A percentile compares a stretch with the other conserved stretches of the same genome.
These are phyloP conservation scores for Peromyscus polionotus DNA, from an alignment of 2,113 vertebrate species.

Conservation along the genomic window DNA sequence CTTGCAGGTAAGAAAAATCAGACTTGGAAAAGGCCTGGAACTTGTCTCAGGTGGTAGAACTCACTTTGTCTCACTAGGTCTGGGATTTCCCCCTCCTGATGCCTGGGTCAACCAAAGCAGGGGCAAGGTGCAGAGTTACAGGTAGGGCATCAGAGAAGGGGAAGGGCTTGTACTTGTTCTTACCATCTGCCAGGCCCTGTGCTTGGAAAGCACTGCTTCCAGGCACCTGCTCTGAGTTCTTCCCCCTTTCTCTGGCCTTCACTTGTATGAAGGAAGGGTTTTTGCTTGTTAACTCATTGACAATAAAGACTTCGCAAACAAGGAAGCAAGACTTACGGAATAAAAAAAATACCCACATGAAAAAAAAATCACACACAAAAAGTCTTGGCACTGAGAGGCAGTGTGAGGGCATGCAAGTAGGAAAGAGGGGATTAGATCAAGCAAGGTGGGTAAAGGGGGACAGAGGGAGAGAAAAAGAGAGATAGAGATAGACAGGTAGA, in stretches of 20 bases:
- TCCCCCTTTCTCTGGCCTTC: background rate
- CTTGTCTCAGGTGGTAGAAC: background rate
- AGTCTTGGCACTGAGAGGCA: background rate
- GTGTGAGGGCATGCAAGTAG: background rate
- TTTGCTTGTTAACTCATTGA: slow-evolving; percentile 41
- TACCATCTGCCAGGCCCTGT: background rate
- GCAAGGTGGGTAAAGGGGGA: background rate
- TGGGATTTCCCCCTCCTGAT: background rate
- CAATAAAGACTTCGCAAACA: slow-evolving; percentile 23
- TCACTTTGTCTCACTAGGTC: background rate
- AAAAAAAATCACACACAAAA: background rate
- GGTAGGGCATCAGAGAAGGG: background rate
- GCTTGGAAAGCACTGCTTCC: background rate
- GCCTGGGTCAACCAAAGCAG: background rate
- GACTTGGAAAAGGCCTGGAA: background rate
- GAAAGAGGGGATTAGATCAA: background rate
- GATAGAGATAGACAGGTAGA: too few relatives aligned
- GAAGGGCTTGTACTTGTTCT: background rate
- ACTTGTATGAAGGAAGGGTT: background rate
- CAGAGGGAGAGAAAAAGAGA: background rate
- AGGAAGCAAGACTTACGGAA: background rate
- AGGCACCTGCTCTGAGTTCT: background rate
- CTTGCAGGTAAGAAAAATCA: slow-evolving; percentile 20
- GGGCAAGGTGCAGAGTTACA: background rate
- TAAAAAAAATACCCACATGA: slow-evolving; percentile 19